Base-by-base conservation (phyloP, 2,888 invertebrate species). In the Linyphia triangularis region DNA sequence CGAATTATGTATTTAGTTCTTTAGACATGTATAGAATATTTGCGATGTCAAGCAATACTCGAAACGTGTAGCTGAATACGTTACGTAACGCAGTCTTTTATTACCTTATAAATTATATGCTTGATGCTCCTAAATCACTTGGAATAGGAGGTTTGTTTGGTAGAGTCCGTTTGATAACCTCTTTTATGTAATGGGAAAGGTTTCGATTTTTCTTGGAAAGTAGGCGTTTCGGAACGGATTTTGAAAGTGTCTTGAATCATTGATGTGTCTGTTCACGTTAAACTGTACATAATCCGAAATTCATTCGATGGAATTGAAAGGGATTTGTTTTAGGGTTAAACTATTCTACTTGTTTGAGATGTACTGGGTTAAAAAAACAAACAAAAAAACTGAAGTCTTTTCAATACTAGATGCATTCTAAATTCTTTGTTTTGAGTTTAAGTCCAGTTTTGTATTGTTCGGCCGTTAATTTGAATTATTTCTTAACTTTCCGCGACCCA, bases 1-100 rank as follows among this genome's bases (percentile, higher is more conserved):
- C 61, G 63, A 82, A 82, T 82, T 82, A 82, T 63, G 63, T 43
- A 67, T 67, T 79, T 51, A 67, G 57, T 24, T 57, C 57, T 57
- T 43, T 24, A 43, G 28, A 65, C 65, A 43, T 79, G 63, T 19
- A 57, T 13, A 51, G 30, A 37, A 28, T 59, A 59, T 22, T 33
- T 43, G 37, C 22, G 40, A n/a, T n/a, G n/a, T 63, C 63, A 13
- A 63, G 63, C 63, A 26, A 43, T 57, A 16, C 33, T n/a, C 19
- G 33, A 22, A 19, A 33, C 28, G 26, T 51, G 19, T n/a, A 6
- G n/a, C 13, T 59, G 75, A 75, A 75, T 75, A 59, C 26, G 40
- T 33, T 84, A 43, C 63, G 33, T 72, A 33, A 73, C 33, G 81
- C 37, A 22, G 61, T 4, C 7, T 84, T 84, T 75, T 84, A 84